Percentiles rank a stretch among this genome's conserved stretches.
These are phyloP conservation scores for Malachius bipustulatus DNA, from an alignment of 2,888 invertebrate species.

Conservation along the genomic window DNA sequence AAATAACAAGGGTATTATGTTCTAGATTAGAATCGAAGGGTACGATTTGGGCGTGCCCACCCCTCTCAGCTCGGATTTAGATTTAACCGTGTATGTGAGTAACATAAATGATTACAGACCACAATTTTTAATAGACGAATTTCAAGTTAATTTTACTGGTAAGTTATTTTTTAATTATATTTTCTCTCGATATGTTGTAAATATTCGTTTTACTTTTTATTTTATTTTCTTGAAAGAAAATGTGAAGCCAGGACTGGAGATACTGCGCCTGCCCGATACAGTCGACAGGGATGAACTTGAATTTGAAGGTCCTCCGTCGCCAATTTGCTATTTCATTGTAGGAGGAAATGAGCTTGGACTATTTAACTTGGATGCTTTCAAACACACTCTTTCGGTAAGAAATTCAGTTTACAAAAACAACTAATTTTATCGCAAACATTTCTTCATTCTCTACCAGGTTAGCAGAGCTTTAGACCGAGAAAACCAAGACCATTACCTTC, in stretches of 20 bases:
- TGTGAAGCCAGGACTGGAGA: slow-evolving; percentile 49
- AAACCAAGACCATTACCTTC: slow-evolving; percentile 48
- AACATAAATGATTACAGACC: slow-evolving; percentile 86
- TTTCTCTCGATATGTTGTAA: slow-evolving; percentile 1
- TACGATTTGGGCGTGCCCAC: slow-evolving; percentile 82
- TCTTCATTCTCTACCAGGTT: slow-evolving; percentile 30
- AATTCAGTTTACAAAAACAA: too few species aligned
- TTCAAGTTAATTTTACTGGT: slow-evolving; percentile 62
- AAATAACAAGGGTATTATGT: slow-evolving; percentile 12
- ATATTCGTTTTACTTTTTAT: slow-evolving; percentile 22
- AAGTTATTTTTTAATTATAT: slow-evolving; percentile 15
- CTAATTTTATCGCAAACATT: neutral
- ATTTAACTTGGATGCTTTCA: slow-evolving; percentile 60
- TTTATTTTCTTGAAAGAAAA: too few species aligned
- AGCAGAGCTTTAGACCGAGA: slow-evolving; percentile 65
- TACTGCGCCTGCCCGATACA: slow-evolving; percentile 61
- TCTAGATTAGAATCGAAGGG: slow-evolving; percentile 77
- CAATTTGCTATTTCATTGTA: slow-evolving; percentile 90
- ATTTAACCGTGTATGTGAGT: slow-evolving; percentile 75
- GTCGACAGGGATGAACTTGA: slow-evolving; percentile 78
- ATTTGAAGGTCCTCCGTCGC: slow-evolving; percentile 60
- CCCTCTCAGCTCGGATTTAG: slow-evolving; percentile 74
- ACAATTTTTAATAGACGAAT: slow-evolving; percentile 63
- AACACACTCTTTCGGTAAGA: slow-evolving; percentile 56
- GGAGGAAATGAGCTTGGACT: slow-evolving; percentile 63